These are phyloP conservation scores for Augiades crinisus DNA, from an alignment of 2,888 invertebrate species.

Conservation along the genomic window DNA sequence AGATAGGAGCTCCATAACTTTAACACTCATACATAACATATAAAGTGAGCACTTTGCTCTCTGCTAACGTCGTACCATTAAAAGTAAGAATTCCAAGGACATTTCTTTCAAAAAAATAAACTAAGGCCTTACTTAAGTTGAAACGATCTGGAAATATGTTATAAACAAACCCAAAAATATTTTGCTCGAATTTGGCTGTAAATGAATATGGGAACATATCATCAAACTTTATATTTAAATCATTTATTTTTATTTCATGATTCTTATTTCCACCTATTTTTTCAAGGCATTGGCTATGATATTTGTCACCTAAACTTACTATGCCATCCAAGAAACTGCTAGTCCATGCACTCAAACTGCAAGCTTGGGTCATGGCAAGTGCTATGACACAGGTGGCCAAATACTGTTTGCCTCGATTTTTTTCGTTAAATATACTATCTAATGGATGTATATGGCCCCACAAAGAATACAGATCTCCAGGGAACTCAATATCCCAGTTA, in stretches of 20 bases:
- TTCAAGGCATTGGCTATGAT: constrained; percentile 73
- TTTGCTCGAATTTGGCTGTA: constrained; percentile 76
- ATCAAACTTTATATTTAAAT: constrained; percentile 76
- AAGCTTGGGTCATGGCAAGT: constrained; percentile 81
- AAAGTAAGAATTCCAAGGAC: constrained; percentile 79
- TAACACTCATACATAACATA: constrained; percentile 87
- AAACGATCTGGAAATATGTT: constrained; percentile 77
- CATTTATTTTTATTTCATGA: constrained; percentile 80
- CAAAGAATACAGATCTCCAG: constrained; percentile 84
- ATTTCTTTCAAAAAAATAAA: constrained; percentile 80
- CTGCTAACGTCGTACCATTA: constrained; percentile 74
- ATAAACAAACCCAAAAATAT: constrained; percentile 84
- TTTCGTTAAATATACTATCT: constrained; percentile 76
- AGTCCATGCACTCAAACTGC: constrained; percentile 84
- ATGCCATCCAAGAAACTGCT: constrained; percentile 83
- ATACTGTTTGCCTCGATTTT: constrained; percentile 83
- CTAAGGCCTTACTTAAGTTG: constrained; percentile 83
- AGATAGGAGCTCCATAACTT: constrained; percentile 84
- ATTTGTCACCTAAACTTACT: constrained; percentile 80
- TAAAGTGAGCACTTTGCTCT: constrained; percentile 74
- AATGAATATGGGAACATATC: constrained; percentile 82
- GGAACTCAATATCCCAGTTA: constrained; percentile 85
- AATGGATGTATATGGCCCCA: constrained; percentile 85
- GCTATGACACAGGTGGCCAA: constrained; percentile 82
- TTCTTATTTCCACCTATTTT: constrained; percentile 68